Evolutionary conservation across 92 coral and sea anemone genomes (phyloP), one percentile per base, ranked within the genome.

Genomic region (Parazoanthus swiftii): DNA sequence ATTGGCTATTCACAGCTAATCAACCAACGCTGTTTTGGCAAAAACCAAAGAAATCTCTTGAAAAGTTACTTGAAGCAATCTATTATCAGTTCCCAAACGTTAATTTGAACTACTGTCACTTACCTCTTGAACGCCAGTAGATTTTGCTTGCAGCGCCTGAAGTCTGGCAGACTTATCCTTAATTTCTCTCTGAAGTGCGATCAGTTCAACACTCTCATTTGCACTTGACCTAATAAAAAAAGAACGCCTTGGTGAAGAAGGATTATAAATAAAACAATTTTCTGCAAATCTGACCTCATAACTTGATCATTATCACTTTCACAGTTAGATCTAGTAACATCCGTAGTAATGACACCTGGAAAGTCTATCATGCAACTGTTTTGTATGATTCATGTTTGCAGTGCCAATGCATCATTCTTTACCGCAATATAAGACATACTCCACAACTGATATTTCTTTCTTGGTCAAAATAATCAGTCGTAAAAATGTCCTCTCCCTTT

Each of bases 181-280:
- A 59, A 97, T 93, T 50, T 97, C 99, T 65, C 98, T 89, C 89
- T 97, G 99, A 63, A 97, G 90, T 75, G 94, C 96, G 13, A 97
- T 97, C 93, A 97, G 85, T 76, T 97, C 99, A n/a, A 95, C 98
- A 90, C 95, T 97, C 81, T 97, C 99, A 50, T 97, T 97, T 33
- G 96, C 93, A 90, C 89, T 97, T 44, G 94, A 80, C 78, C 99
- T 97, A 79, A 20, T 25, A 36, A 16, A 70, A 44, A 50, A 33
- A 44, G 26, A 20, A 23, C 3, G 8, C 16, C 0, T 35, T 42
- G 16, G 1, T 18, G 38, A 35, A 44, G 73, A 14, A 58, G 66
- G 21, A 58, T 58, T 3, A 15, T 58, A 58, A 14, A 58, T 20
- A 15, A 14, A 58, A 6, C 23, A 63, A 4, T 18, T 20, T 63